Percentiles rank a stretch among this genome's conserved stretches.
Conservation (phyloP, 2,797 vertebrate genomes). For the Acanthurus tractus region DNA sequence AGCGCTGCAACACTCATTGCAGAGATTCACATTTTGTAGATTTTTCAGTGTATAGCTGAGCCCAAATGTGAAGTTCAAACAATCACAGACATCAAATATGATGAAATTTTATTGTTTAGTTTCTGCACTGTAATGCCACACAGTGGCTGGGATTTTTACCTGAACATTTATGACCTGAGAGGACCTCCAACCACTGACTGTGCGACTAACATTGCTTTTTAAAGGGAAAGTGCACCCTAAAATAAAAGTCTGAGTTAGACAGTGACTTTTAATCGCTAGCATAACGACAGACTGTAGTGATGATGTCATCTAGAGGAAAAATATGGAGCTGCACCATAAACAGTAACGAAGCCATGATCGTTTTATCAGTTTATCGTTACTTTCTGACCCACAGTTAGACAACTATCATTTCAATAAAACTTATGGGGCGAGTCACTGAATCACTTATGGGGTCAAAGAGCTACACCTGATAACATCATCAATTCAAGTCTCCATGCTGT, state of each 20-base stretch:
- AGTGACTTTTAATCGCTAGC: constrained; percentile 3
- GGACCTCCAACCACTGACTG: constrained; percentile 5
- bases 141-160: not conserved
- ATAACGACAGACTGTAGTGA: not conserved
- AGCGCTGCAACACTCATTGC: constrained; percentile 26
- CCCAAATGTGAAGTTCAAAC: not conserved
- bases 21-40: constrained; percentile 26
- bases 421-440: not conserved
- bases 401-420: constrained; percentile 9
- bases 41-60: not conserved
- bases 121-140: not conserved
- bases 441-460: not conserved
- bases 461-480: constrained; percentile 7
- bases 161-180: constrained; percentile 4
- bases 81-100: not conserved
- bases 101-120: not conserved
- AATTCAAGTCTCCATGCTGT: not conserved
- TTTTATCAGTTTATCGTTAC: not conserved
- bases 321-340: constrained; percentile 12
- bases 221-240: not conserved
- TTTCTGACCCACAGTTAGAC: not conserved
- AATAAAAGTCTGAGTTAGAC: constrained; percentile 29
- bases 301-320: constrained; percentile 9
- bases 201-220: constrained; percentile 28
- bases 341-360: not conserved